Base-by-base conservation (phyloP, 2,797 vertebrate genomes). In the Aselliscus stoliczkanus region DNA sequence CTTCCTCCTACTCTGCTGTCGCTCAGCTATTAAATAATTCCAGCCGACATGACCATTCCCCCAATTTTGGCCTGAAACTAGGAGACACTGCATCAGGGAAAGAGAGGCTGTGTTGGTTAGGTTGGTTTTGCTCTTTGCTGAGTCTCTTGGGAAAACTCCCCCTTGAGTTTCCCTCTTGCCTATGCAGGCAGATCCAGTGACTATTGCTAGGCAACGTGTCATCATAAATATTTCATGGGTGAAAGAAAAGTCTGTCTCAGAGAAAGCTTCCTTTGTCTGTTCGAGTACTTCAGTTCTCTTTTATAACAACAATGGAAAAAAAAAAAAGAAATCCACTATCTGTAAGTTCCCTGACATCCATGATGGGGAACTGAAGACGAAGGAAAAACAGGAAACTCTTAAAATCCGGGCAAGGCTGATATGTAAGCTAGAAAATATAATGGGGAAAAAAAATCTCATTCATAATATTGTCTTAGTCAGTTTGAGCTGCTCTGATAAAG, bases 121-220 rank as follows among this genome's bases (percentile, higher is more conserved):
- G 90, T 73, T 15, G 58, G 76, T 7, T 88, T 95, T 97, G 90
- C 62, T 67, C 92, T 96, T 58, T 50, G 29, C 44, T 80, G 17
- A 1, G 5, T 79, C 96, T 97, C 89, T 70, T 56, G 89, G 70
- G 96, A 62, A 97, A 94, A 80, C 52, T 44, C 93, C 94, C 77
- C 14, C 91, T 90, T 83, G 97, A 96, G 97, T 97, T 96, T 96
- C 83, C 93, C 88, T 97, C 86, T 56, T 92, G 83, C 56, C 70
- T 95, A 60, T 87, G 95, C 97, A 97, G 96, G 96, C 97, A 95
- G 96, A 96, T 90, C 97, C 92, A 95, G 97, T 98, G 96, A 54
- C 96, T 97, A 98, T 98, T 98, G 97, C 98, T 98, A 98, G 95
- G 98, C 98, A 98, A 98, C 98, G 14, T 96, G 93, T 97, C 97